A percentile compares a stretch with the other conserved stretches of the same genome.
phyloP scores from a whole-genome alignment of 1,140 invertebrate species.

The Muscidifurax raptorellus region DNA sequence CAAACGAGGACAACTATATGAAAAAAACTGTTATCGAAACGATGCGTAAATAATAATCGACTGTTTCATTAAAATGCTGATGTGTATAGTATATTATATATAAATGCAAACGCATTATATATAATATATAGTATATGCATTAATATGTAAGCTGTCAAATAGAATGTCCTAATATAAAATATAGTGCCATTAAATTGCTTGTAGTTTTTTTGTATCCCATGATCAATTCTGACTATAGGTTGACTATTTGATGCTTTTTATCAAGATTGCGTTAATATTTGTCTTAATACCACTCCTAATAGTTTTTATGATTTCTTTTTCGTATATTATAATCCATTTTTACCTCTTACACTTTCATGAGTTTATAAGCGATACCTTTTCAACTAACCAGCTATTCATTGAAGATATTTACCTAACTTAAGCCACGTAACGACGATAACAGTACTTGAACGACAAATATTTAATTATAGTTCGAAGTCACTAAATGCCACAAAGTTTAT shows the following conservation, averaged over 20 bases:
- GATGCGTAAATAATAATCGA: slow-evolving; percentile 63
- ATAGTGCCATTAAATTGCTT: slow-evolving; percentile 71
- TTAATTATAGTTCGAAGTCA: not conserved
- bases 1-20: slow-evolving; percentile 24
- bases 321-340: too few relatives aligned
- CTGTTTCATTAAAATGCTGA: slow-evolving; percentile 65
- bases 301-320: too few relatives aligned
- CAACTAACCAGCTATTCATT: too few relatives aligned
- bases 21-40: slow-evolving; percentile 57
- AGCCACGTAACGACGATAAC: not conserved
- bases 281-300: too few relatives aligned
- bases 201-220: slow-evolving; percentile 54
- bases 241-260: too few relatives aligned
- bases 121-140: slow-evolving; percentile 67
- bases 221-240: not conserved
- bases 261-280: too few relatives aligned
- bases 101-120: slow-evolving; percentile 61
- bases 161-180: slow-evolving; percentile 72
- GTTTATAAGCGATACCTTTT: too few relatives aligned
- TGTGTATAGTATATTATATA: slow-evolving; percentile 65
- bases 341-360: too few relatives aligned
- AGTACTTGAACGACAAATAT: not conserved
- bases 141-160: slow-evolving; percentile 71
- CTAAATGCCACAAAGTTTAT: not conserved
- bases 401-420: too few relatives aligned